A percentile compares a stretch with the other conserved stretches of the same genome.
Conservation (phyloP, 2,888 invertebrate genomes). For the Bedellia somnulentella region DNA sequence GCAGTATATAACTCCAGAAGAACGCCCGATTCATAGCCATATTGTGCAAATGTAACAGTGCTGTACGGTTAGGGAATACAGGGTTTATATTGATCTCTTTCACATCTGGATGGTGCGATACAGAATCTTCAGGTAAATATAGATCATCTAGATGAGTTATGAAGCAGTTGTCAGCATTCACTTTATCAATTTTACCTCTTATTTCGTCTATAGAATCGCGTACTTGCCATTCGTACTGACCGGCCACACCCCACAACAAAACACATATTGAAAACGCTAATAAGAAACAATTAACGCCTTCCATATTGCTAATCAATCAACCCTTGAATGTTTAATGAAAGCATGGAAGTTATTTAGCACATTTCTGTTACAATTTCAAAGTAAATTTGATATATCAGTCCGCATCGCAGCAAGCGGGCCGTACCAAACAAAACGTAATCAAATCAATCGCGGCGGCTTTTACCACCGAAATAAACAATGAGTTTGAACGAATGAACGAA, state of each 20-base stretch:
- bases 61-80: slow-evolving; percentile 92
- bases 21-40: slow-evolving; percentile 95
- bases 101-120: slow-evolving; percentile 91
- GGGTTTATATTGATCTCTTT: slow-evolving; percentile 94
- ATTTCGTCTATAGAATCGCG: slow-evolving; percentile 90
- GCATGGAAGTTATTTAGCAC: no score
- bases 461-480: no score
- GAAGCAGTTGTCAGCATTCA: slow-evolving; percentile 85
- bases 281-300: slow-evolving; percentile 27
- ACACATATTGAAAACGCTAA: slow-evolving; percentile 35
- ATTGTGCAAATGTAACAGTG: slow-evolving; percentile 90
- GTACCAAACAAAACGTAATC: no score
- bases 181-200: slow-evolving; percentile 78
- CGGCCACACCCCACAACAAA: slow-evolving; percentile 68
- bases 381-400: no score
- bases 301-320: slow-evolving; percentile 30
- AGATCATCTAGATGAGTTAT: slow-evolving; percentile 84
- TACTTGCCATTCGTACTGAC: slow-evolving; percentile 90
- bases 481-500: no score
- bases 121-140: slow-evolving; percentile 78
- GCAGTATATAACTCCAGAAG: slow-evolving; percentile 93
- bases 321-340: no score
- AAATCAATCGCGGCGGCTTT: no score
- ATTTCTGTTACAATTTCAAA: no score
- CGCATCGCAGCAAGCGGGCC: no score